Evolutionary conservation across 2,797 vertebrate species (phyloP).

Genomic region (Chelon labrosus): DNA sequence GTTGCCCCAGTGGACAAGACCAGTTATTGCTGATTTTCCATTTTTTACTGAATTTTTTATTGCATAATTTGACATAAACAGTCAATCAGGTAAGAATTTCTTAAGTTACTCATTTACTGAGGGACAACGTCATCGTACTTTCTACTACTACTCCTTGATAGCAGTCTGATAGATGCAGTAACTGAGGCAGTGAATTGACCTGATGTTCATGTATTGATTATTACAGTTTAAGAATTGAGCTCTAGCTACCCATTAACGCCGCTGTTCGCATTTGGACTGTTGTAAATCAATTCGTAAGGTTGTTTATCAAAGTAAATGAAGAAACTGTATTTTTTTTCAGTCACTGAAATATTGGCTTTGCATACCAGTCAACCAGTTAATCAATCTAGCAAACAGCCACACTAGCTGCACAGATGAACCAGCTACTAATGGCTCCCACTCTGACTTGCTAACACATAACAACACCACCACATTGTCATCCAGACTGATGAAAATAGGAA

Average conservation of each 20-base stretch:
- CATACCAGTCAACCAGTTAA: background rate
- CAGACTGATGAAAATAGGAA: background rate
- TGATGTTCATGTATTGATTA: background rate
- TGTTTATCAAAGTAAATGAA: too few species aligned
- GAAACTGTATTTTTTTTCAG: too few species aligned
- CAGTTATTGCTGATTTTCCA: background rate
- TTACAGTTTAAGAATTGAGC: too few species aligned
- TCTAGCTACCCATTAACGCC: background rate
- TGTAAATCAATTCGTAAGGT: background rate
- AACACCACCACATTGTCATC: background rate
- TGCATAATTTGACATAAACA: too few species aligned
- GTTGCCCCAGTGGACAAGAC: background rate
- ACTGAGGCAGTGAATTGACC: background rate
- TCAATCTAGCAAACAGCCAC: background rate
- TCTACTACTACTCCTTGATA: background rate
- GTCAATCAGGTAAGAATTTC: too few species aligned
- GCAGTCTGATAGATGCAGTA: background rate
- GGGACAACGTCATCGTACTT: too few species aligned
- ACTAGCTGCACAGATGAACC: background rate
- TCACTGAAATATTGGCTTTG: background rate
- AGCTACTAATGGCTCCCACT: background rate
- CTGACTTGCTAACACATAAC: background rate
- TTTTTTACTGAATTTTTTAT: too few species aligned
- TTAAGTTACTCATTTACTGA: too few species aligned
- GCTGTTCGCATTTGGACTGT: background rate